Conservation (phyloP, 2,797 vertebrate species). For the Spinibarbus caldwelli region DNA sequence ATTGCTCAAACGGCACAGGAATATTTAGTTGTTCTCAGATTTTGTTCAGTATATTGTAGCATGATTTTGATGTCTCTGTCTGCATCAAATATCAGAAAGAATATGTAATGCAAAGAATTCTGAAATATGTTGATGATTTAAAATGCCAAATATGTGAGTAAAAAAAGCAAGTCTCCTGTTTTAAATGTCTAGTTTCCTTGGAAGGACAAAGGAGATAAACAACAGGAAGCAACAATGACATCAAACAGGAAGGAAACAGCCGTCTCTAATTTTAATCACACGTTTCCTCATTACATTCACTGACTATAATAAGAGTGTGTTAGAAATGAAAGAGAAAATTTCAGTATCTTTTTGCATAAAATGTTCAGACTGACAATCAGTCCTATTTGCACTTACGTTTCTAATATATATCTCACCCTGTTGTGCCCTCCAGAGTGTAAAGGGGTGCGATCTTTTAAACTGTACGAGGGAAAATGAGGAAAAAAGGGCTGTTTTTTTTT, state of each 20-base stretch:
- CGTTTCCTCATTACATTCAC: background rate
- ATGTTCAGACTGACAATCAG: background rate
- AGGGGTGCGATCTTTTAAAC: slow-evolving; percentile 33
- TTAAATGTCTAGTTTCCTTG: background rate
- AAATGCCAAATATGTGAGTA: background rate
- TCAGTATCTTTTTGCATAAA: background rate
- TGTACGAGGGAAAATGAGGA: slow-evolving; percentile 11
- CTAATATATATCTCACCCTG: background rate
- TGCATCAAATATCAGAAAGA: background rate
- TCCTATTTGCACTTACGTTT: background rate
- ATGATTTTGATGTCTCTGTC: background rate
- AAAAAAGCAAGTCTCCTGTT: background rate
- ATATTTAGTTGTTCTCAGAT: no score
- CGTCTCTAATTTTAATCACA: slow-evolving; percentile 28
- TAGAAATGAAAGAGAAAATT: background rate
- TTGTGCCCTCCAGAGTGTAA: slow-evolving; percentile 13
- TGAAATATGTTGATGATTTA: background rate
- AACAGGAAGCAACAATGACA: slow-evolving; percentile 22
- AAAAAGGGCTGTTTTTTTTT: slow-evolving; percentile 34
- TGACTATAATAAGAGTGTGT: background rate
- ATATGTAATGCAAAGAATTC: background rate
- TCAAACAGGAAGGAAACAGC: slow-evolving; percentile 14
- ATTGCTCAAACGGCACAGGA: background rate
- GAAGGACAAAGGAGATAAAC: slow-evolving; percentile 10
- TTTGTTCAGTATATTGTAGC: background rate